Base-by-base conservation (phyloP, 2,888 invertebrate species). In the Calephelis perditalis region DNA sequence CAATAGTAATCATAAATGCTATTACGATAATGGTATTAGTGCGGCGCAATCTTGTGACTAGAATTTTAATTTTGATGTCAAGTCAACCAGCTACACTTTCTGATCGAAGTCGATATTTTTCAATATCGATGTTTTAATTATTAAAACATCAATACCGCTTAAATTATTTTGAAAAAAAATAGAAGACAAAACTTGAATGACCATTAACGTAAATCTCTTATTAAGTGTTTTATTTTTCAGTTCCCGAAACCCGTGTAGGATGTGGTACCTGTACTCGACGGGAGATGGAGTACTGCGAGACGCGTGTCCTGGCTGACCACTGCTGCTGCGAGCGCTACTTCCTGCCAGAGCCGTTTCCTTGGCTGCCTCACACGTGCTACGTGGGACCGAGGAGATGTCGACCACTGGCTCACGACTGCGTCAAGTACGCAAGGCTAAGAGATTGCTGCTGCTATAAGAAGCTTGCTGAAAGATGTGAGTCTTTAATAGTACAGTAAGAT, bases 361-460 rank as follows among this genome's bases (percentile, higher is more conserved):
- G 93, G 86, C 91, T 94, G 68, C 93, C 94, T 67, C 94, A 94
- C 82, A 92, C 92, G 2, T 94, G 94, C 82, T 93, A 92, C 81
- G 74, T 93, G 71, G 93, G 93, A 52, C 88, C 92, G 60, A 86
- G 86, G 71, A 88, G 92, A 70, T 94, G 94, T 79, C 82, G 84
- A 68, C 91, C 94, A 46, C 80, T 91, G 36, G 92, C 92, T 3
- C 82, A 78, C 59, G 92, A 94, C 82, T 94, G 94, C 81, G 92
- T 90, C 44, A 91, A 91, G 72, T 94, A 94, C 79, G 84, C 88
- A 62, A 82, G 93, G 62, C 78, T 94, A 56, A 82, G 93, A 52
- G 92, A 92, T 74, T 94, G 94, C 79, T 94, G 94, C 80, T 94
- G 94, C 79, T 88, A 92, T 73, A 84, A 86, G 70, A 88, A 89